phyloP scores from a whole-genome alignment of 2,888 invertebrate genomes.

The Ryuthela nishihirai region DNA sequence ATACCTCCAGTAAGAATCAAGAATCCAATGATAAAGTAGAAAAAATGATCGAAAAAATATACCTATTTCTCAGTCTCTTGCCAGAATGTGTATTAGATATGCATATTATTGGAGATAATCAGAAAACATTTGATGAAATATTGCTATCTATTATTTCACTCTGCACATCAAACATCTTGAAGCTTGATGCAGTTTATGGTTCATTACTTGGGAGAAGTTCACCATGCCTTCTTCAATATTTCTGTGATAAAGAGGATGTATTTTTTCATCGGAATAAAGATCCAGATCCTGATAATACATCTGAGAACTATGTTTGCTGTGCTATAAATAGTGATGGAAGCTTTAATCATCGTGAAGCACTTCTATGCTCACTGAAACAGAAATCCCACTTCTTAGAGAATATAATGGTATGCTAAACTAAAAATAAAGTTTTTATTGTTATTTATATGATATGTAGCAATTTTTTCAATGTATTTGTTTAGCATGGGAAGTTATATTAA shows the following conservation, averaged over 20 bases:
- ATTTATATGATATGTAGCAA: background rate
- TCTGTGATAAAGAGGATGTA: conserved; percentile 8
- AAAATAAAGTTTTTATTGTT: background rate
- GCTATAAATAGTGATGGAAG: background rate
- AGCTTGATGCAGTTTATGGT: conserved; percentile 7
- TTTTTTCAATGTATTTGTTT: background rate
- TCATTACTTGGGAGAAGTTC: conserved; percentile 12
- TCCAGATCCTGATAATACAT: too few species aligned
- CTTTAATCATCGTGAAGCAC: conserved; percentile 8
- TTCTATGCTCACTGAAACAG: conserved; percentile 2
- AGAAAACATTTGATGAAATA: background rate
- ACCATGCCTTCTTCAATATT: conserved; percentile 7
- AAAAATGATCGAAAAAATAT: conserved; percentile 5
- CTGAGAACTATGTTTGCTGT: too few species aligned
- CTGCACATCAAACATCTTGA: conserved; percentile 4
- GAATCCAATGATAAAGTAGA: background rate
- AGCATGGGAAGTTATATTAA: background rate
- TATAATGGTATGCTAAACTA: conserved; percentile 14
- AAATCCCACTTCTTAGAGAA: conserved; percentile 20
- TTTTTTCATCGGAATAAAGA: too few species aligned
- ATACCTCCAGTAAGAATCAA: conserved; percentile 2
- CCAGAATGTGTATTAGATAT: conserved; percentile 2
- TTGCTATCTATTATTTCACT: conserved; percentile 2
- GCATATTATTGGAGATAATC: background rate
- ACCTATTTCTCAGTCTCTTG: conserved; percentile 13